Evolutionary conservation across 2,113 vertebrate species (phyloP), one percentile per base, ranked within the genome.

Genomic region (Ochotona curzoniae): DNA sequence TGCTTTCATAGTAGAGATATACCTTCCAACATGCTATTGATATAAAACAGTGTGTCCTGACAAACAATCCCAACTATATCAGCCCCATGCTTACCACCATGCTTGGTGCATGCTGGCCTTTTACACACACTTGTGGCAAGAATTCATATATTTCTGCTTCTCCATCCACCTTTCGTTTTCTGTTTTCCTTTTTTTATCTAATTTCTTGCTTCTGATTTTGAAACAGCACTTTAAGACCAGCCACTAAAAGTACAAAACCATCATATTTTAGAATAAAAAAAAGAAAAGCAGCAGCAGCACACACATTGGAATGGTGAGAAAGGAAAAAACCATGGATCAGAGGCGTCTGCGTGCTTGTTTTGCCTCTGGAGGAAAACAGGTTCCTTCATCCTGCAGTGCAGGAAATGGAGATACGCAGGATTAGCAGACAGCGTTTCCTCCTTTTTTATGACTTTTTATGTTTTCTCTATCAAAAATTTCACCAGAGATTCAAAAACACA

Each of bases 221-320:
- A 82, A 21, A 26, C 25, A 67, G 49, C 38, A 32, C 7, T 64
- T 60, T n/a, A 60, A 81, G 2, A 17, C 61, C 86, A 13, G 20
- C 14, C 14, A 69, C 51, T 51, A 75, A 83, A 28, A 78, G n/a
- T 70, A 63, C 32, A 44, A 18, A 71, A 28, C 23, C n/a, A 82
- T 15, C 5, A 13, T 70, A 78, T 87, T 80, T 94, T 75, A 13
- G 75, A 90, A 67, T 21, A 60, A 89, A 89, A 94, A 44, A 44
- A 44, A n/a, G n/a, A 44, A 44, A 4, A 44, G 4, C 38, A 44
- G 38, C 38, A 44, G 4, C 38, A 44, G 38, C 4, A 54, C 13
- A 81, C n/a, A 76, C 7, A 32, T 67, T 32, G 60, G 1, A 80
- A 75, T 2, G 30, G 10, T 23, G 35, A 17, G 26, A 44, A 74